Conservation (phyloP, 2,888 invertebrate species). For the Drosophila anceps region DNA sequence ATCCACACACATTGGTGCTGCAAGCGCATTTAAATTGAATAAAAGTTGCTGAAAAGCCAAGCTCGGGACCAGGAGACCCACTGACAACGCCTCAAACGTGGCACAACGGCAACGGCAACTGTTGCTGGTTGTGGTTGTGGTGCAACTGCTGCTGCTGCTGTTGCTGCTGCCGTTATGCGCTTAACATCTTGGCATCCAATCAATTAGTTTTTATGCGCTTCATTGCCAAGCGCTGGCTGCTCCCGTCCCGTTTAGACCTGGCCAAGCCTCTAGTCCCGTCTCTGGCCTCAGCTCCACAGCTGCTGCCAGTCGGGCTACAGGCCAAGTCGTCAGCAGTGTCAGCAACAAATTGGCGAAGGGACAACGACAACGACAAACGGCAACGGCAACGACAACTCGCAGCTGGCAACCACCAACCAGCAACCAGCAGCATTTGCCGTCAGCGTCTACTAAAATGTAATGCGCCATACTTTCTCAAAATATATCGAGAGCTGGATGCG, state of each 20-base stretch:
- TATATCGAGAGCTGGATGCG: conserved; percentile 41
- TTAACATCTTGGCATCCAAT: conserved; percentile 80
- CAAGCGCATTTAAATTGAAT: conserved; percentile 79
- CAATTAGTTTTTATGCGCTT: conserved; percentile 81
- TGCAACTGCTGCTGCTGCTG: conserved; percentile 4
- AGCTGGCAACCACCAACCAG: conserved; percentile 63
- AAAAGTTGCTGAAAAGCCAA: conserved; percentile 67
- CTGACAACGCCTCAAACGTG: conserved; percentile 67
- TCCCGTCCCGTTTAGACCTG: conserved; percentile 44
- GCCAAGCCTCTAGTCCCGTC: conserved; percentile 61
- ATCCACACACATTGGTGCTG: conserved; percentile 55
- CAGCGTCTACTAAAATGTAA: conserved; percentile 65
- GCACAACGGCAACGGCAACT: conserved; percentile 54
- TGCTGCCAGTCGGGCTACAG: conserved; percentile 24
- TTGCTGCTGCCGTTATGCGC: conserved; percentile 71
- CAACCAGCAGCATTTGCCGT: conserved; percentile 63
- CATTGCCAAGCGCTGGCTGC: conserved; percentile 64
- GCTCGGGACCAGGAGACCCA: conserved; percentile 36
- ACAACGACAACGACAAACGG: conserved; percentile 46
- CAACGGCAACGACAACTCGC: conserved; percentile 56
- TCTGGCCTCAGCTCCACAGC: not conserved
- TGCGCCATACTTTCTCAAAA: conserved; percentile 70
- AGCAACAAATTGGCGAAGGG: conserved; percentile 80
- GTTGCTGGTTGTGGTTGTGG: conserved; percentile 35
- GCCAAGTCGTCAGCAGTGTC: conserved; percentile 72